A percentile compares a stretch with the other conserved stretches of the same genome.
phyloP scores from a whole-genome alignment of 2,113 vertebrate genomes.

The Semicossyphus pulcher region DNA sequence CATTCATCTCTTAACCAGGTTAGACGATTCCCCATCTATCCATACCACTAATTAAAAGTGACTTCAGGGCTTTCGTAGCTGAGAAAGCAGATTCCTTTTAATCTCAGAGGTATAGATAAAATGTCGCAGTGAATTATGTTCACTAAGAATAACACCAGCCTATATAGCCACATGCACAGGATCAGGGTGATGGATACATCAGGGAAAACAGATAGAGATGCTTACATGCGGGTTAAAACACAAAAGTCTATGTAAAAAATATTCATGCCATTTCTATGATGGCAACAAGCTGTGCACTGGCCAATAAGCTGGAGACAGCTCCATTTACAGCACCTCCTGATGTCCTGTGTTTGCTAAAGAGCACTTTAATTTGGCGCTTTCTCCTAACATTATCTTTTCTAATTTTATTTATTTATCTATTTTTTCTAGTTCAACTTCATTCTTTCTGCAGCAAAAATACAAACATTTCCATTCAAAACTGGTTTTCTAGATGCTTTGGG shows the following conservation, averaged over 20 bases:
- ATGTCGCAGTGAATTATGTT: not conserved
- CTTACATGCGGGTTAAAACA: not conserved
- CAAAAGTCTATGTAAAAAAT: too few species aligned
- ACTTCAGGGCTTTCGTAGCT: conserved; percentile 4
- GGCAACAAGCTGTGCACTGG: too few species aligned
- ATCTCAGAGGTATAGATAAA: conserved; percentile 13
- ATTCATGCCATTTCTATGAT: not conserved
- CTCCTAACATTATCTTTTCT: too few species aligned
- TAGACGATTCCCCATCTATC: not conserved
- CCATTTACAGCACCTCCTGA: too few species aligned
- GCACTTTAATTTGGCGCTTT: too few species aligned
- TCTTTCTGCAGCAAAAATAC: too few species aligned
- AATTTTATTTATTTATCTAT: too few species aligned
- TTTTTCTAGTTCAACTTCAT: too few species aligned
- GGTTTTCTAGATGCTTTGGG: too few species aligned
- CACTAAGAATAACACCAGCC: conserved; percentile 16
- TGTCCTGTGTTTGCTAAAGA: too few species aligned
- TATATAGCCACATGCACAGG: not conserved
- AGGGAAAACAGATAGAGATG: not conserved
- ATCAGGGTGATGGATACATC: not conserved
- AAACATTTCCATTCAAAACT: too few species aligned
- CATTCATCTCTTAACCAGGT: not conserved
- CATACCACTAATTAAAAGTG: not conserved
- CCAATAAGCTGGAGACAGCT: too few species aligned
- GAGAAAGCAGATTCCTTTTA: conserved; percentile 3